Evolutionary conservation across 2,888 invertebrate species (phyloP).

Genomic region (Hirudinaria manillensis): DNA sequence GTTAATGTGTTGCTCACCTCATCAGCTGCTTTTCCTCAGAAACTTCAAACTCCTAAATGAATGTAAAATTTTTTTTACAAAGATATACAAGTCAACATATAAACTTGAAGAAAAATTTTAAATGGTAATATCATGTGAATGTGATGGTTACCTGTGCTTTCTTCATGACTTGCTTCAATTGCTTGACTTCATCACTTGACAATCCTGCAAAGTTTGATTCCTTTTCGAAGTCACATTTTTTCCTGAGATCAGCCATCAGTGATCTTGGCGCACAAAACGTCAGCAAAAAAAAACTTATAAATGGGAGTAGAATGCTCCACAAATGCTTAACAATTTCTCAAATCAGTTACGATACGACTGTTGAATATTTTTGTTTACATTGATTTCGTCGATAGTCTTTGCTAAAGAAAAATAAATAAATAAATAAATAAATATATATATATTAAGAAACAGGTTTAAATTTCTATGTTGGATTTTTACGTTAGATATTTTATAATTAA

Average conservation of each 20-base stretch:
- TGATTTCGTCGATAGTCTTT: conserved; percentile 7
- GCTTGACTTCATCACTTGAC: conserved; percentile 16
- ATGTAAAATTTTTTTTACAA: conserved; percentile 31
- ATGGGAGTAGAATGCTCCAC: too few species aligned
- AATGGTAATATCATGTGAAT: background rate
- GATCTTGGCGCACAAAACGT: background rate
- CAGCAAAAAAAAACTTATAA: too few species aligned
- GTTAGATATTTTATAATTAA: background rate
- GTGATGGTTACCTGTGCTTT: conserved; percentile 17
- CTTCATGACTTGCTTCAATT: conserved; percentile 22
- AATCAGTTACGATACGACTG: too few species aligned
- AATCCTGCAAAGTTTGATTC: background rate
- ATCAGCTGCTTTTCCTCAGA: conserved; percentile 44
- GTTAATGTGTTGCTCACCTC: conserved; percentile 37
- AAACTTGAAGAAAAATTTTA: background rate
- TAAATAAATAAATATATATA: background rate
- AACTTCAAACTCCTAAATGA: conserved; percentile 46
- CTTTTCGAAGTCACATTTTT: conserved; percentile 7
- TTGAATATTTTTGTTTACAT: background rate
- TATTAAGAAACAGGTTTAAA: background rate
- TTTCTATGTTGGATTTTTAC: background rate
- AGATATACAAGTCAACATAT: background rate
- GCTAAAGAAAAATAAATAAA: background rate
- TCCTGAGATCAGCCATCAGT: background rate
- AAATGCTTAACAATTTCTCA: too few species aligned